Percentiles rank a stretch among this genome's conserved stretches.
Evolutionary conservation across 30 jellyfish, hydroid and myxozoan species (phyloP).

Genomic region (Cassiopea xamachana): DNA sequence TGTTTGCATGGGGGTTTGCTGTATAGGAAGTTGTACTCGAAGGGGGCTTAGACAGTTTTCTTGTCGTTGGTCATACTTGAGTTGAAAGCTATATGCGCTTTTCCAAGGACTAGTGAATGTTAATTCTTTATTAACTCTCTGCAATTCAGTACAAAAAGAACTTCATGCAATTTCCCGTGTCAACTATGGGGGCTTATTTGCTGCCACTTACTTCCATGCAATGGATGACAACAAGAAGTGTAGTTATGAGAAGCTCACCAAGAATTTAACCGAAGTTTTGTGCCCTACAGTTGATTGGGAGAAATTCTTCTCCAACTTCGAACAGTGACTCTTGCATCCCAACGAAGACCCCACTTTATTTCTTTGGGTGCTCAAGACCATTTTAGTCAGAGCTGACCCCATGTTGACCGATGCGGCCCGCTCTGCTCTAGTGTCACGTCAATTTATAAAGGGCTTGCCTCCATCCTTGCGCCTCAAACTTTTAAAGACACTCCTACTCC

Average conservation of each 20-base stretch:
- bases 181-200: too few species aligned
- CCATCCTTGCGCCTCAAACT: not conserved
- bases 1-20: too few species aligned
- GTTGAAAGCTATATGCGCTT: too few species aligned
- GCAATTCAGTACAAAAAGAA: too few species aligned
- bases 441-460: not conserved
- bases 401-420: not conserved
- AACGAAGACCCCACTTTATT: not conserved
- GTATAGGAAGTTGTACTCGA: too few species aligned
- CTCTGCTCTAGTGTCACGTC: not conserved
- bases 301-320: not conserved
- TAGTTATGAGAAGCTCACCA: not conserved
- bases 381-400: not conserved
- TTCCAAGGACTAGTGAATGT: too few species aligned
- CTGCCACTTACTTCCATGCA: not conserved
- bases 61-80: too few species aligned
- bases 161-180: too few species aligned
- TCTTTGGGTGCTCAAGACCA: not conserved
- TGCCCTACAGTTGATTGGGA: not conserved
- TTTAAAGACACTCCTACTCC: not conserved
- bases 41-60: too few species aligned
- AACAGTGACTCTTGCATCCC: not conserved
- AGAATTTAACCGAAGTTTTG: not conserved
- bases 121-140: too few species aligned
- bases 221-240: not conserved